These are phyloP conservation scores for Psittacus erithacus DNA, from an alignment of 2,113 vertebrate species.

Conservation along the genomic window DNA sequence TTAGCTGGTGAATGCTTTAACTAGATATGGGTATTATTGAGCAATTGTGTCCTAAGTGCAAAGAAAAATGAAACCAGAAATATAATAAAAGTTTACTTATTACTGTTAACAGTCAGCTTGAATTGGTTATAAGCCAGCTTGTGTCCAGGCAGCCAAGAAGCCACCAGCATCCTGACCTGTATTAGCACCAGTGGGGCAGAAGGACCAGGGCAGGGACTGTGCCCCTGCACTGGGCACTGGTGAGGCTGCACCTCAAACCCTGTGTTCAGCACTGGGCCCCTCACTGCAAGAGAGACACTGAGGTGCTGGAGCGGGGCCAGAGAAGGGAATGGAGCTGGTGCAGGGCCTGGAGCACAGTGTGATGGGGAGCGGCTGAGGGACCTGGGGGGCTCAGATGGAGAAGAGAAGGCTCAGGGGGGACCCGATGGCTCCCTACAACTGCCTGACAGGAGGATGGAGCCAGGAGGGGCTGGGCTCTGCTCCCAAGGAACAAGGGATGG, in stretches of 20 bases:
- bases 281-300: background rate
- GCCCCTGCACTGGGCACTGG: background rate
- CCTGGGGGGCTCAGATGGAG: no score
- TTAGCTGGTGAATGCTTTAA: background rate
- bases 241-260: background rate
- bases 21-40: background rate
- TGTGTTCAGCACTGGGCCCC: background rate
- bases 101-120: background rate
- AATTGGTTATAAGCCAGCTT: background rate
- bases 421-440: no score
- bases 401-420: no score
- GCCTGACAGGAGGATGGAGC: no score
- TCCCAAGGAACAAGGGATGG: no score
- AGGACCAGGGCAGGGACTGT: background rate
- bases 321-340: background rate
- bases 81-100: background rate
- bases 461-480: no score
- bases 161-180: background rate
- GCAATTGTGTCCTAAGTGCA: background rate
- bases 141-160: background rate
- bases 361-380: background rate
- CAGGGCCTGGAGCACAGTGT: background rate
- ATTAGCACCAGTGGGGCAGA: background rate
- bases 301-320: background rate
- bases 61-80: background rate